Conservation (phyloP, 2,888 invertebrate genomes). For the Chymomyza amoena region DNA sequence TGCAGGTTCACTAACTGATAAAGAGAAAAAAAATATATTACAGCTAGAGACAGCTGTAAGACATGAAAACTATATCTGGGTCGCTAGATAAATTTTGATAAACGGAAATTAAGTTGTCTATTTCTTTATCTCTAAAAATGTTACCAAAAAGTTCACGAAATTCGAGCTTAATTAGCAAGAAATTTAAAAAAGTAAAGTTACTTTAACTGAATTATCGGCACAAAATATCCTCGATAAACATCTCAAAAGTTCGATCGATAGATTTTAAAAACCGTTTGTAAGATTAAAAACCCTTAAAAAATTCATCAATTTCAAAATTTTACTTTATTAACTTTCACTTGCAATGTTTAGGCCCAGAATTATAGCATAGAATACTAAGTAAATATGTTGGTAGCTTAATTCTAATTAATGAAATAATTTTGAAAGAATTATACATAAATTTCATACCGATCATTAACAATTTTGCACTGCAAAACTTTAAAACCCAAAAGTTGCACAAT, state of each 20-base stretch:
- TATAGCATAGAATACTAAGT: too few species aligned
- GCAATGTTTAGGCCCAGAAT: too few species aligned
- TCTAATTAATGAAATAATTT: too few species aligned
- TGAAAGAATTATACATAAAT: too few species aligned
- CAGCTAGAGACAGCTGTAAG: not conserved
- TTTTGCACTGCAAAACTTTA: not conserved
- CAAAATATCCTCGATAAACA: too few species aligned
- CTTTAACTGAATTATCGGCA: too few species aligned
- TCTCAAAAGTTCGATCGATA: too few species aligned
- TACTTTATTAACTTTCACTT: too few species aligned
- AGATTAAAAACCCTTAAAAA: too few species aligned
- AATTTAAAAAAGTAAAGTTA: not conserved
- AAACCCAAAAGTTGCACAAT: not conserved
- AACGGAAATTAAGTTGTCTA: not conserved
- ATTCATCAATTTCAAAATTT: too few species aligned
- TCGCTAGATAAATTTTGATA: not conserved
- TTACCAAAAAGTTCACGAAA: not conserved
- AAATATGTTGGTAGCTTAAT: too few species aligned
- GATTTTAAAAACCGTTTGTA: too few species aligned
- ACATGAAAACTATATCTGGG: not conserved
- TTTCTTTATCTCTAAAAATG: not conserved
- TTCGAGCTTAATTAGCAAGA: not conserved
- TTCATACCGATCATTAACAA: not conserved
- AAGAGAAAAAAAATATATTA: not conserved
- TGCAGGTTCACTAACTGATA: not conserved